Conservation (phyloP, 2,888 invertebrate genomes). For the Zhengitettix transpicula region DNA sequence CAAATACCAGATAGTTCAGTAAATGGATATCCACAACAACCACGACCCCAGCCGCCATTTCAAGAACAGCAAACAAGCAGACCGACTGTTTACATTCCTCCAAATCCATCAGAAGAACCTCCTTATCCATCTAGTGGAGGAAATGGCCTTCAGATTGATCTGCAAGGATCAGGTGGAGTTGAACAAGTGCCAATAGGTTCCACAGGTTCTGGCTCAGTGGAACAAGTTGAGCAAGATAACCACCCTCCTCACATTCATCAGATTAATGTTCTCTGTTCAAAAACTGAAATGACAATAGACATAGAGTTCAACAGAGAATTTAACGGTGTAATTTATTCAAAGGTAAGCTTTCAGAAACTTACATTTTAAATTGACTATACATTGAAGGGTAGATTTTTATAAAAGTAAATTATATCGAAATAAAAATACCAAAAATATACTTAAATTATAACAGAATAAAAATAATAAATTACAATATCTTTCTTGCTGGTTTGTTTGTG, state of each 20-base stretch:
- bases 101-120: too few species aligned
- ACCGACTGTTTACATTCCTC: neutral
- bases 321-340: constrained; percentile 65
- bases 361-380: too few species aligned
- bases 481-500: too few species aligned
- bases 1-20: neutral
- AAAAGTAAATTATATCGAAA: too few species aligned
- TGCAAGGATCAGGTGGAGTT: too few species aligned
- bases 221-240: constrained; percentile 35
- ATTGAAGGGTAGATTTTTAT: too few species aligned
- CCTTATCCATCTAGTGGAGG: too few species aligned
- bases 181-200: neutral
- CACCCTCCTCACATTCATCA: constrained; percentile 63
- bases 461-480: too few species aligned
- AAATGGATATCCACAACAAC: constrained; percentile 3
- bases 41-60: constrained; percentile 10
- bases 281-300: constrained; percentile 67
- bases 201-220: neutral
- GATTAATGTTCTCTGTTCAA: constrained; percentile 59
- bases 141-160: too few species aligned
- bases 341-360: constrained; percentile 24
- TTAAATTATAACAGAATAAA: too few species aligned
- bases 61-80: neutral
- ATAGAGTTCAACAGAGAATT: constrained; percentile 61
- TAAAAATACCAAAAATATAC: too few species aligned